Base-by-base conservation (phyloP, 2,113 vertebrate species). In the Oxygymnocypris stewartii region DNA sequence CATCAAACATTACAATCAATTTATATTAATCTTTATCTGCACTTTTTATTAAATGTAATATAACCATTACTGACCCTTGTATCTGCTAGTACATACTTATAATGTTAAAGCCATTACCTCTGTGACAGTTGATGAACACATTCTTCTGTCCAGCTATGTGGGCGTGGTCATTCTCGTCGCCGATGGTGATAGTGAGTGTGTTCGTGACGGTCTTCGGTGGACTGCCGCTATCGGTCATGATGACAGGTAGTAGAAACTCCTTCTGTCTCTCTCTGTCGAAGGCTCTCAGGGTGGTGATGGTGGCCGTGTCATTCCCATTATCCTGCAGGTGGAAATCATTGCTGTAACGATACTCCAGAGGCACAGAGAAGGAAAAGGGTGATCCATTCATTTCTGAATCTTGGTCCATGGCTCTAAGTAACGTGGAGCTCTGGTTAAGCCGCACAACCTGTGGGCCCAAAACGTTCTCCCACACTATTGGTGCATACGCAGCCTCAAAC, bases 261-360 rank as follows among this genome's bases (percentile, higher is more conserved):
- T 97, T 97, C 86, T 96, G 95, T 23, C 93, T 90, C 90, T 98
- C 97, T 65, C 97, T 95, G 88, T 97, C 96, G 87, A 98, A 98
- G 4, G 92, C 93, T 83, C 96, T 94, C 85, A 97, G 83, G 42
- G 97, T 95, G 7, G 94, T 96, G 57, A 98, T 35, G 3, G 96
- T 96, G 6, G 96, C 96, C 0, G 95, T 96, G 90, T 94, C 95
- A 69, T 97, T 96, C 42, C 95, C 90, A 84, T 97, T 96, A 92
- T 98, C 97, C 88, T 94, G 95, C 86, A 98, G 93, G 90, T 94
- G 93, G 91, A 98, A 97, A 85, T 96, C 95, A 8, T 93, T 93
- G 90, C 93, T 92, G 86, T 95, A 93, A 81, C 91, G 93, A 89
- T 95, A 95, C 81, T 95, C 93, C 1, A 89, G 42, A 1, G 95